Conservation (phyloP, 2,888 invertebrate species). For the Orchestes rusci region DNA sequence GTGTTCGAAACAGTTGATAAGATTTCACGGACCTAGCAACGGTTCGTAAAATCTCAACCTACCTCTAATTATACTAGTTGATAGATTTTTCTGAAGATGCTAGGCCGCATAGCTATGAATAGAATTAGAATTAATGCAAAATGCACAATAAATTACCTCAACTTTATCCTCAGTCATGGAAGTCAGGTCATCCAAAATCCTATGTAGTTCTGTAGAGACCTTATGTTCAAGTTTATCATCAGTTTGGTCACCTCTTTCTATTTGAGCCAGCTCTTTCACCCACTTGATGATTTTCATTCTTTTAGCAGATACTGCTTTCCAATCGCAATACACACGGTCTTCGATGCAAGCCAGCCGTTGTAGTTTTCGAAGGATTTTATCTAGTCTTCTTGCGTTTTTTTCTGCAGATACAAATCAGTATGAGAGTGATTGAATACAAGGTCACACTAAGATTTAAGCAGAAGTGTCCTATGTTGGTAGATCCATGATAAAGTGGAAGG, state of each 20-base stretch:
- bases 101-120: too few species aligned
- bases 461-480: too few species aligned
- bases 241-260: neutral
- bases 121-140: too few species aligned
- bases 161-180: conserved; percentile 32
- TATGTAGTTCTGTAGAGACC: conserved; percentile 30
- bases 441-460: too few species aligned
- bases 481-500: too few species aligned
- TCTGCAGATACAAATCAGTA: too few species aligned
- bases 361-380: conserved; percentile 32
- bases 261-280: conserved; percentile 26
- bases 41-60: too few species aligned
- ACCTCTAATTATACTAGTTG: too few species aligned
- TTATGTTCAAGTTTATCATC: conserved; percentile 28
- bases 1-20: too few species aligned
- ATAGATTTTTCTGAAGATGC: too few species aligned
- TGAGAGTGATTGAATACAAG: too few species aligned
- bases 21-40: too few species aligned
- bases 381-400: conserved; percentile 29
- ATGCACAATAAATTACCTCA: conserved; percentile 23
- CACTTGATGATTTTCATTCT: conserved; percentile 34
- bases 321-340: conserved; percentile 33
- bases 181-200: conserved; percentile 31
- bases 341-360: conserved; percentile 32
- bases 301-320: conserved; percentile 32